Percentiles rank a stretch among this genome's conserved stretches.
Conservation (phyloP, 2,888 invertebrate species). For the Deroplatys truncata region DNA sequence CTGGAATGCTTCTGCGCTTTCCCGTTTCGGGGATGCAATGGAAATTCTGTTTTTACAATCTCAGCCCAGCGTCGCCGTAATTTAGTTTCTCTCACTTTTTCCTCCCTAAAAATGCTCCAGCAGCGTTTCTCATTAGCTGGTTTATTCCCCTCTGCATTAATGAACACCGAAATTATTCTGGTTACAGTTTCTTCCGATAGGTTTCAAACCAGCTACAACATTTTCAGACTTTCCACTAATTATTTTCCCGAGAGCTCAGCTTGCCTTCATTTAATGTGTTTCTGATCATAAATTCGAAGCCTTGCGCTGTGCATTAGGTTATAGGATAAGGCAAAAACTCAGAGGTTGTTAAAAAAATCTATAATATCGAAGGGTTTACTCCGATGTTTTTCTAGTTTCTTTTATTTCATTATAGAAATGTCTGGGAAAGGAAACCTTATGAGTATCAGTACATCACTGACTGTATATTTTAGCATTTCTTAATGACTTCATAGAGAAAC, state of each 20-base stretch:
- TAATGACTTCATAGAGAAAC: too few species aligned
- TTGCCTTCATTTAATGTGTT: neutral
- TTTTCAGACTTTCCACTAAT: neutral
- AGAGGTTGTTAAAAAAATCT: neutral
- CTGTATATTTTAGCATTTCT: too few species aligned
- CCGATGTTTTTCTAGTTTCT: too few species aligned
- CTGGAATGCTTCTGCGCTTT: neutral
- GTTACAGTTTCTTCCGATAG: neutral
- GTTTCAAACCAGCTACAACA: neutral
- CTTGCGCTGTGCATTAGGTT: neutral
- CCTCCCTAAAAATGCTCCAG: neutral
- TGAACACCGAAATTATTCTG: neutral
- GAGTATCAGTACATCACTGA: too few species aligned
- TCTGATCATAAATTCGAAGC: neutral
- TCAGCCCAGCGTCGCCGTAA: neutral
- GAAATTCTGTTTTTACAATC: neutral
- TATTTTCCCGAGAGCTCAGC: neutral
- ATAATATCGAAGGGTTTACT: neutral
- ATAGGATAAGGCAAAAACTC: neutral
- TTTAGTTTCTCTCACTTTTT: neutral
- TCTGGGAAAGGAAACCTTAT: too few species aligned
- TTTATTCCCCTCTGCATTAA: neutral
- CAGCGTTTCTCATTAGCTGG: neutral
- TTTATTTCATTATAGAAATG: too few species aligned
- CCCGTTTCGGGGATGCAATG: neutral